A percentile compares a stretch with the other conserved stretches of the same genome.
phyloP scores from a whole-genome alignment of 1,140 invertebrate species.

The Hycleus phaleratus region DNA sequence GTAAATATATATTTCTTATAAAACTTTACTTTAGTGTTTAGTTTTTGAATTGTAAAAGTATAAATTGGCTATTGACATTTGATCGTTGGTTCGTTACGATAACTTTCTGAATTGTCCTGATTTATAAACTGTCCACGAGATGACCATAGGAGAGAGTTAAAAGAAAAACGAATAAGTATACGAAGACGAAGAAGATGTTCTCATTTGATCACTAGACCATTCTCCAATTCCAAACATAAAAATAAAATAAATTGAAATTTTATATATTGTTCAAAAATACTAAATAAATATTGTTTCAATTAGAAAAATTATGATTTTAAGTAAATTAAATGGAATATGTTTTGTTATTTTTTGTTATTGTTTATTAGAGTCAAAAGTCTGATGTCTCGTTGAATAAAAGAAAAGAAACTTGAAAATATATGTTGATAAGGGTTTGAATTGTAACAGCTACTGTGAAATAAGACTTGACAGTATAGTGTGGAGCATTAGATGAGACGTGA shows the following conservation, averaged over 20 bases:
- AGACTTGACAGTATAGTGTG: constrained; percentile 25
- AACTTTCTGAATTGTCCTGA: constrained; percentile 14
- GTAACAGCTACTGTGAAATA: constrained; percentile 23
- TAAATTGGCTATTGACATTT: constrained; percentile 14
- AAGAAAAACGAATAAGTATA: too few species aligned
- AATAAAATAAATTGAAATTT: too few species aligned
- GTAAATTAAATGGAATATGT: too few species aligned
- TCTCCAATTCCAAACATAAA: too few species aligned
- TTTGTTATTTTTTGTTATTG: too few species aligned
- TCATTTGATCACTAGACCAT: too few species aligned
- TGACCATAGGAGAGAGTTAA: neutral
- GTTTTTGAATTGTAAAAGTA: constrained; percentile 2
- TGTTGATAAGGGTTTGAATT: constrained; percentile 15
- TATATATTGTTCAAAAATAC: too few species aligned
- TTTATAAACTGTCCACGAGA: constrained; percentile 10
- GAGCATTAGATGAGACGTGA: constrained; percentile 26
- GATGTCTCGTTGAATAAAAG: constrained; percentile 3
- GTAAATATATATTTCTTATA: too few species aligned
- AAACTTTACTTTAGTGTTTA: too few species aligned
- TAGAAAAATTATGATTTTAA: too few species aligned
- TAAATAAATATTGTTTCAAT: too few species aligned
- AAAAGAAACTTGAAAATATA: constrained; percentile 3
- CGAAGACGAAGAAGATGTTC: too few species aligned
- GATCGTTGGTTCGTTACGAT: constrained; percentile 12
- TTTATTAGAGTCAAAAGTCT: neutral